A percentile compares a stretch with the other conserved stretches of the same genome.
phyloP scores from a whole-genome alignment of 2,888 invertebrate species.

The Brenthis ino region DNA sequence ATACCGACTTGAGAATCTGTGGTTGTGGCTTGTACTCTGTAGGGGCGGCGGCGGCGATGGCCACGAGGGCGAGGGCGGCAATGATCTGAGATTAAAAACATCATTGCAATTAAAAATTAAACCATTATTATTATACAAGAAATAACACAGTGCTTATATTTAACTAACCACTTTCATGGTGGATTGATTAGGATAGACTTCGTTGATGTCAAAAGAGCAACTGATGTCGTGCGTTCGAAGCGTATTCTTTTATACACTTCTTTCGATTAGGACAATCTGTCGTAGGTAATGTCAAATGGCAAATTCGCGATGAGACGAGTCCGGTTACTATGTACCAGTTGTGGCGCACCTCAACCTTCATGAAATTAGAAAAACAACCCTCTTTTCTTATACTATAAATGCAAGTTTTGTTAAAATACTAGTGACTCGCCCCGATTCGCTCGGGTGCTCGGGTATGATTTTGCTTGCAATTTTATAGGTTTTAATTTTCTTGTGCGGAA shows the following conservation, averaged over 20 bases:
- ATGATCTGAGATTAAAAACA: conserved; percentile 48
- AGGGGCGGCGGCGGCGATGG: conserved; percentile 56
- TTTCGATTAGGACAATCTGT: conserved; percentile 49
- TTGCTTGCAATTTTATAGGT: no score
- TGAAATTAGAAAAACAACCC: no score
- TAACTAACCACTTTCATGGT: conserved; percentile 31
- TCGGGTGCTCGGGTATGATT: no score
- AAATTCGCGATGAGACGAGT: no score
- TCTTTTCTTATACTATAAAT: no score
- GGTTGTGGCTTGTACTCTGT: conserved; percentile 39
- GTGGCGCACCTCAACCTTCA: no score
- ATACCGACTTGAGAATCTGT: conserved; percentile 55
- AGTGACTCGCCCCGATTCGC: no score
- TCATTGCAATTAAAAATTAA: neutral
- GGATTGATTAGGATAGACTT: conserved; percentile 47
- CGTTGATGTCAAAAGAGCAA: conserved; percentile 62
- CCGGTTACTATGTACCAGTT: no score
- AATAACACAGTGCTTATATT: neutral
- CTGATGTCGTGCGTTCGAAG: conserved; percentile 60
- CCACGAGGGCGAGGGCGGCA: conserved; percentile 62
- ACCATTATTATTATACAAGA: neutral
- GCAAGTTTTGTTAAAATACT: no score
- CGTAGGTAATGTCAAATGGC: conserved; percentile 45
- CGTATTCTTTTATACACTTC: conserved; percentile 75
- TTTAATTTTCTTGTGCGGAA: no score